Evolutionary conservation across 2,797 vertebrate species (phyloP).

Genomic region (Hyperoplus immaculatus): DNA sequence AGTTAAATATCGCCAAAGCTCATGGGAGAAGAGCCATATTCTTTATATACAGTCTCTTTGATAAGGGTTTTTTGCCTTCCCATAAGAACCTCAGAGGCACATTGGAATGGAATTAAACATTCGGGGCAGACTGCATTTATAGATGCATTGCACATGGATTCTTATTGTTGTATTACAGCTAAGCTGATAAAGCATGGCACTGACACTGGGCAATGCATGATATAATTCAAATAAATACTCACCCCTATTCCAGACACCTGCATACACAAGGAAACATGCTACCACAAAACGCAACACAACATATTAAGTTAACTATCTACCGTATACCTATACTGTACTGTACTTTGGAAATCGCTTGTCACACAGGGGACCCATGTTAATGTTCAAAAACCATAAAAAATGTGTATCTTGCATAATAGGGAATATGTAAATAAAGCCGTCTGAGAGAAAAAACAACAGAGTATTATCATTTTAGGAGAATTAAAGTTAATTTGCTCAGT

Average conservation of each 20-base stretch:
- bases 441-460: too few species aligned
- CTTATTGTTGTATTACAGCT: background rate
- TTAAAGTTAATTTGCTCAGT: too few species aligned
- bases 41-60: constrained; percentile 53
- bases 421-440: too few species aligned
- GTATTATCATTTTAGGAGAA: too few species aligned
- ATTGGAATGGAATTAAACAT: constrained; percentile 32
- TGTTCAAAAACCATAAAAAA: too few species aligned
- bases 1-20: constrained; percentile 49
- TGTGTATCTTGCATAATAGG: too few species aligned
- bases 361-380: too few species aligned
- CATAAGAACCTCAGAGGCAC: constrained; percentile 1
- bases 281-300: too few species aligned
- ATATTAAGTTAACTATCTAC: too few species aligned
- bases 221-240: background rate
- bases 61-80: constrained; percentile 11
- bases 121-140: constrained; percentile 10
- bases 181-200: background rate
- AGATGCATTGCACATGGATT: constrained; percentile 3
- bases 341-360: too few species aligned
- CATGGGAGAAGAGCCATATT: constrained; percentile 47
- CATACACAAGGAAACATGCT: background rate
- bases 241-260: background rate
- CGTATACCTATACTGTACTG: too few species aligned
- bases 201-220: background rate